These are phyloP conservation scores for Camponotus pennsylvanicus DNA, from an alignment of 1,140 invertebrate genomes.

Conservation along the genomic window DNA sequence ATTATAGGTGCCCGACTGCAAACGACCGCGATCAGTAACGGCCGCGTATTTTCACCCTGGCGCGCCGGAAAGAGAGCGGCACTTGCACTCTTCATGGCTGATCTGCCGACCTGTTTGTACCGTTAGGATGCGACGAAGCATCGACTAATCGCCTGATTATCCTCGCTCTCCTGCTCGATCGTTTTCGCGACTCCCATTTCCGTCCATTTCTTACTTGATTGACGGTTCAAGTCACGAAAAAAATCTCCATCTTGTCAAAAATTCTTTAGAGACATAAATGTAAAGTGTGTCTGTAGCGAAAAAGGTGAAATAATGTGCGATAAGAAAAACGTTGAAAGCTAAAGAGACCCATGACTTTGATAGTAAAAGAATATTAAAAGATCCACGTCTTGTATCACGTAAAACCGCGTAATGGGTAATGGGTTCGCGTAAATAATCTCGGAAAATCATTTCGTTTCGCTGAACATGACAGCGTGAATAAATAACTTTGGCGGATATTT, in stretches of 20 bases:
- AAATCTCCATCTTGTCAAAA: background rate
- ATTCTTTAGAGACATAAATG: background rate
- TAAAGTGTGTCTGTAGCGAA: background rate
- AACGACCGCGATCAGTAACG: constrained; percentile 5
- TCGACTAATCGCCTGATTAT: constrained; percentile 65
- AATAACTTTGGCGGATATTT: background rate
- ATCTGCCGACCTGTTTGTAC: constrained; percentile 69
- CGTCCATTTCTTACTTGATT: background rate
- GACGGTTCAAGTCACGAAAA: background rate
- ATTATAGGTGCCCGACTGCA: constrained; percentile 10
- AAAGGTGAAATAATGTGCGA: background rate
- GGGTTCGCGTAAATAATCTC: background rate
- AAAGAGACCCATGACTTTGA: too few species aligned
- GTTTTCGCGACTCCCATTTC: constrained; percentile 3
- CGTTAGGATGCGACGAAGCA: constrained; percentile 57
- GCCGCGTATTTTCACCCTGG: constrained; percentile 29
- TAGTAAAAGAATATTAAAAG: background rate
- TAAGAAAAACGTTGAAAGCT: background rate
- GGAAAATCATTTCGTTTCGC: constrained; percentile 1
- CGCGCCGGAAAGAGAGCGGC: constrained; percentile 57
- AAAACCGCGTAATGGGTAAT: constrained; percentile 10
- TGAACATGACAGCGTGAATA: background rate
- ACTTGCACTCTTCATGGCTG: constrained; percentile 70
- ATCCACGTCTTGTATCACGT: background rate
- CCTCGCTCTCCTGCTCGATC: constrained; percentile 46